Evolutionary conservation across 2,888 invertebrate genomes (phyloP).

Genomic region (Hirtodrosophila histrioides): DNA sequence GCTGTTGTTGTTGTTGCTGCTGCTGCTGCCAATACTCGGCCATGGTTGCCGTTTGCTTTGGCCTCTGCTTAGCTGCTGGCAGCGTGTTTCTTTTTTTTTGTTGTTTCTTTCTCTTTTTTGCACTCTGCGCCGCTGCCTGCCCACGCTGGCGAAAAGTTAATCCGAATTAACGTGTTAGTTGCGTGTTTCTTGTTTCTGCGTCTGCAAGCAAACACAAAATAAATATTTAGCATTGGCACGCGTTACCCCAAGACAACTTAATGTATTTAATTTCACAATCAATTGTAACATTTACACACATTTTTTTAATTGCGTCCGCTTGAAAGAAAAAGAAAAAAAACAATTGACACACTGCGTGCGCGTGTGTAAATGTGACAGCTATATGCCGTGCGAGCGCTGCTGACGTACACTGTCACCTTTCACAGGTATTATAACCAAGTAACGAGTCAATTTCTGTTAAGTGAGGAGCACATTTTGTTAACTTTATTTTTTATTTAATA

Average conservation of each 20-base stretch:
- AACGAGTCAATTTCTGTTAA: slow-evolving; percentile 22
- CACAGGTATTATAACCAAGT: slow-evolving; percentile 21
- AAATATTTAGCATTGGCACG: slow-evolving; percentile 1
- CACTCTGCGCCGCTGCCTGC: slow-evolving; percentile 24
- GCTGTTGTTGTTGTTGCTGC: slow-evolving; percentile 23
- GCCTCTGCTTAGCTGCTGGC: slow-evolving; percentile 20
- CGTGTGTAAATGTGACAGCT: slow-evolving; percentile 50
- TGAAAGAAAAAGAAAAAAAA: slow-evolving; percentile 44
- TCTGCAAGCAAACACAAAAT: slow-evolving; percentile 32
- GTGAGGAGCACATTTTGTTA: slow-evolving; percentile 27
- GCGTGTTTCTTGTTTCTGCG: slow-evolving; percentile 13
- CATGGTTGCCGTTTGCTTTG: slow-evolving; percentile 43
- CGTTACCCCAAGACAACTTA: not conserved
- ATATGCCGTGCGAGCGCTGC: slow-evolving; percentile 42
- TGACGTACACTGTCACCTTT: slow-evolving; percentile 51
- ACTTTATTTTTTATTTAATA: too few species aligned
- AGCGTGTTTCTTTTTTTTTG: slow-evolving; percentile 53
- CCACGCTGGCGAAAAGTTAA: slow-evolving; percentile 56
- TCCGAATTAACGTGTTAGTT: slow-evolving; percentile 34
- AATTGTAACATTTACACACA: slow-evolving; percentile 53
- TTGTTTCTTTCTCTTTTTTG: slow-evolving; percentile 52
- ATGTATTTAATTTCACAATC: slow-evolving; percentile 50
- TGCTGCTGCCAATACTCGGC: slow-evolving; percentile 65
- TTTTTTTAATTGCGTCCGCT: slow-evolving; percentile 44
- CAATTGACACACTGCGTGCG: slow-evolving; percentile 46